Percentiles rank a stretch among this genome's conserved stretches.
phyloP scores from a whole-genome alignment of 1,140 invertebrate species.

The Bilobella aurantiaca region DNA sequence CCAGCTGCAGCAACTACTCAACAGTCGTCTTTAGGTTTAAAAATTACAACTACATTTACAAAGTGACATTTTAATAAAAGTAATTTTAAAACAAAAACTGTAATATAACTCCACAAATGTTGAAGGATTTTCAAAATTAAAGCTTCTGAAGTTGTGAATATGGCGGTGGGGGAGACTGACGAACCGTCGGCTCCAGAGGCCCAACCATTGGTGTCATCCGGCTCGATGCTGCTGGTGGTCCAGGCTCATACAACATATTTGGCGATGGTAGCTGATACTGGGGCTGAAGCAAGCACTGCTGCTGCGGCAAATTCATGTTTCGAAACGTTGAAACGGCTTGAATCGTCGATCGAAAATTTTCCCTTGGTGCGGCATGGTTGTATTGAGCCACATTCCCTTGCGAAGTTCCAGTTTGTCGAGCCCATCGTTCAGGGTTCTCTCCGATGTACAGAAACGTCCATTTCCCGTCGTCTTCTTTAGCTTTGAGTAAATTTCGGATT shows the following conservation, averaged over 20 bases:
- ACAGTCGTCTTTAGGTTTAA: no score
- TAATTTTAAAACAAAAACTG: no score
- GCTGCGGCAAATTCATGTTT: neutral
- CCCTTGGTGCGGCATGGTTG: neutral
- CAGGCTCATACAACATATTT: neutral
- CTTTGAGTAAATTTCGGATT: neutral
- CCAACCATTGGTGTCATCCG: no score
- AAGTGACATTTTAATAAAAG: no score
- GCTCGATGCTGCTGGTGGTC: neutral
- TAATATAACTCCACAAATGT: no score
- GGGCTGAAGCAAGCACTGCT: neutral
- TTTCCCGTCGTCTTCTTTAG: constrained; percentile 8
- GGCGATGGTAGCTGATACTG: neutral
- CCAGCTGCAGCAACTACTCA: no score
- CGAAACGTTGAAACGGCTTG: neutral
- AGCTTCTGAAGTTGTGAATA: no score
- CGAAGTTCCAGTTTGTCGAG: neutral
- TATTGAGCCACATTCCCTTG: neutral
- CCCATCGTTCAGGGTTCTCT: constrained; percentile 19
- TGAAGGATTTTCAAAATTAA: no score
- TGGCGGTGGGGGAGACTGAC: no score
- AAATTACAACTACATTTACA: no score
- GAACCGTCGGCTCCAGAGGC: no score
- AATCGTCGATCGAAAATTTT: neutral
- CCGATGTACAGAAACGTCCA: constrained; percentile 22